Percentiles rank a stretch among this genome's conserved stretches.
Evolutionary conservation across 2,113 vertebrate species (phyloP).

Genomic region (Brachypteracias leptosomus): DNA sequence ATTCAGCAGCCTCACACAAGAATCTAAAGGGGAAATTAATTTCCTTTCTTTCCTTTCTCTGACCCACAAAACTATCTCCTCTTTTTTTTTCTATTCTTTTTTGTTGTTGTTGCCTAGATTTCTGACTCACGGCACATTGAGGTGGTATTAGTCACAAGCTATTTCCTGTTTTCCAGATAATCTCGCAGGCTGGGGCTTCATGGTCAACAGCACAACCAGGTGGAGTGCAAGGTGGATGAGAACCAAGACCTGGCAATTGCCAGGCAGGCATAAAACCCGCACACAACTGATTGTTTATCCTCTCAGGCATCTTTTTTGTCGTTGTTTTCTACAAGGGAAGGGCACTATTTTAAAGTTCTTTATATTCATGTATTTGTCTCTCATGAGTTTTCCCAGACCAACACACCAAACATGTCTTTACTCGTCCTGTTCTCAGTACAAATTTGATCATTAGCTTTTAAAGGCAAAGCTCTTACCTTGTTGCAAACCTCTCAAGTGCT

Average conservation of each 20-base stretch:
- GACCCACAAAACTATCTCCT: background rate
- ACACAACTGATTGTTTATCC: background rate
- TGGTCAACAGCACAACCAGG: slow-evolving; percentile 61
- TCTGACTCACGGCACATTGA: slow-evolving; percentile 5
- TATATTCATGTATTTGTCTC: background rate
- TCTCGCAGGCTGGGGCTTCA: background rate
- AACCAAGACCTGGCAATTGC: background rate
- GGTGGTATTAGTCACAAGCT: slow-evolving; percentile 18
- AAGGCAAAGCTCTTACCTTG: background rate
- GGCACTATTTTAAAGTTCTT: background rate
- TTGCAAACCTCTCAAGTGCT: background rate
- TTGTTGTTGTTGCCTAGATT: background rate
- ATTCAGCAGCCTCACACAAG: background rate
- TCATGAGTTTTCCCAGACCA: background rate
- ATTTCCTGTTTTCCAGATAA: slow-evolving; percentile 56
- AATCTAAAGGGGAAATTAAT: slow-evolving; percentile 4
- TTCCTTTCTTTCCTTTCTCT: slow-evolving; percentile 10
- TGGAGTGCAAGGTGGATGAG: slow-evolving; percentile 11
- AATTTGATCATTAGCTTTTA: background rate
- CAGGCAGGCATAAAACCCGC: background rate
- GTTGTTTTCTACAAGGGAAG: background rate
- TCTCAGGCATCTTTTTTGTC: background rate
- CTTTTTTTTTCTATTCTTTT: background rate
- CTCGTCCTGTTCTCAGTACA: background rate
- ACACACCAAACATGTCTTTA: background rate